Base-by-base conservation (phyloP, 1,140 invertebrate species). In the Brachionus calyciflorus region DNA sequence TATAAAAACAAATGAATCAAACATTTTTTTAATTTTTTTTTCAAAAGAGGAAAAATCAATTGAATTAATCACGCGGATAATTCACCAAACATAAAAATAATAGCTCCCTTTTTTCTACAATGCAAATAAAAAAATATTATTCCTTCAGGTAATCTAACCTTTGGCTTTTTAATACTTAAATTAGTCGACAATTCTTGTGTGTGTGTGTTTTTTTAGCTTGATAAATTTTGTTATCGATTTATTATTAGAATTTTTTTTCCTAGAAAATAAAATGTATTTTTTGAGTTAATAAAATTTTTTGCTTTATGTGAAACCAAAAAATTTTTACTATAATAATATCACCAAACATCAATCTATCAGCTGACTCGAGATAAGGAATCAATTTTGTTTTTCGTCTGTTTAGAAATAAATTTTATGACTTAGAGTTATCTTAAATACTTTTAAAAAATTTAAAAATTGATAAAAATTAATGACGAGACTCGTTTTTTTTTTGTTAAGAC, bases 341-440 rank as follows among this genome's bases (percentile, higher is more conserved):
- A n/a, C n/a, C n/a, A n/a, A n/a, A n/a, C n/a, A n/a, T n/a, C n/a
- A n/a, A n/a, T 60, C 19, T 60, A 60, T 60, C 55, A 60, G 55
- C 55, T 60, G 55, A 60, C 55, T 60, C 37, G 12, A 60, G 55
- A 60, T 60, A 60, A 57, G 26, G 3, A 0, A 55, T 26, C 19
- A 28, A 37, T 28, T 30, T 33, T 0, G 28, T 33, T 40, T 40
- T 60, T 49, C 17, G n/a, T n/a, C n/a, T 49, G 12, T 60, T 21
- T 60, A 60, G 55, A 60, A 60, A 60, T 60, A 60, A 60, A 60
- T 60, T 60, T 60, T 60, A 60, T 19, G 55, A 60, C 55, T 33
- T 33, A 55, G 53, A 30, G 30, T 37, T 60, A 28, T 60, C 14
- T 60, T 17, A 60, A 60, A 60, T 60, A 30, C 3, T 19, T 33